These are phyloP conservation scores for Zelleria hepariella DNA, from an alignment of 2,888 invertebrate genomes.

Conservation along the genomic window DNA sequence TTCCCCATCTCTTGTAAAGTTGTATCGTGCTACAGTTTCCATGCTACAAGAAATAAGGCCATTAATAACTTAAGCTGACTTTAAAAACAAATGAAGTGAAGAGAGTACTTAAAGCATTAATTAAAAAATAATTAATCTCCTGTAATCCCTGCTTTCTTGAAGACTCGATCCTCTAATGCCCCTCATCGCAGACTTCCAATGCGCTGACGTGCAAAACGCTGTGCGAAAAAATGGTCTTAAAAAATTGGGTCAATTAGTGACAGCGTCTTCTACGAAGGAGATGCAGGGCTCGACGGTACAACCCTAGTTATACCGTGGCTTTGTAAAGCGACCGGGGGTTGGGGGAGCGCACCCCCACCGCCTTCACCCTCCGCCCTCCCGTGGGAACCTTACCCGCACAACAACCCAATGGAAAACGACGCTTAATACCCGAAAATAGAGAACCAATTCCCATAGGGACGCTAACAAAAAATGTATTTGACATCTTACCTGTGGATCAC, in stretches of 20 bases:
- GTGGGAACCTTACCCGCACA: constrained; percentile 15
- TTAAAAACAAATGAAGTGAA: neutral
- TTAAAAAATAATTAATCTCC: neutral
- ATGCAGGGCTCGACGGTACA: constrained; percentile 29
- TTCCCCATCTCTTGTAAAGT: too few relatives aligned
- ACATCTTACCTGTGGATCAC: constrained; percentile 43
- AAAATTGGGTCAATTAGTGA: constrained; percentile 63
- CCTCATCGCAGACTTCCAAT: neutral
- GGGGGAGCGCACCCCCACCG: constrained; percentile 35
- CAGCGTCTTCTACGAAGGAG: constrained; percentile 37
- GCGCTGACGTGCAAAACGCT: constrained; percentile 15
- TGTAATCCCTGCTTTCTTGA: neutral
- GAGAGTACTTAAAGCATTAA: neutral
- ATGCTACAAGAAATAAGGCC: too few relatives aligned
- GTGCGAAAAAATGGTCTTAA: constrained; percentile 26
- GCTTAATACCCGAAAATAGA: constrained; percentile 24
- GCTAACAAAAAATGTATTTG: constrained; percentile 35
- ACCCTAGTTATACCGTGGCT: constrained; percentile 39
- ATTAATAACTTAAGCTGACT: too few relatives aligned
- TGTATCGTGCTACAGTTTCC: too few relatives aligned
- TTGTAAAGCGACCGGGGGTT: constrained; percentile 32
- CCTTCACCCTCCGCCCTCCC: constrained; percentile 15
- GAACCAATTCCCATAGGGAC: constrained; percentile 24
- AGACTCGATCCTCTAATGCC: constrained; percentile 23
- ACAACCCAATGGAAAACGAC: constrained; percentile 23